Percentiles rank a stretch among this genome's conserved stretches.
Conservation (phyloP, 2,113 vertebrate genomes). For the Hyperoodon ampullatus region DNA sequence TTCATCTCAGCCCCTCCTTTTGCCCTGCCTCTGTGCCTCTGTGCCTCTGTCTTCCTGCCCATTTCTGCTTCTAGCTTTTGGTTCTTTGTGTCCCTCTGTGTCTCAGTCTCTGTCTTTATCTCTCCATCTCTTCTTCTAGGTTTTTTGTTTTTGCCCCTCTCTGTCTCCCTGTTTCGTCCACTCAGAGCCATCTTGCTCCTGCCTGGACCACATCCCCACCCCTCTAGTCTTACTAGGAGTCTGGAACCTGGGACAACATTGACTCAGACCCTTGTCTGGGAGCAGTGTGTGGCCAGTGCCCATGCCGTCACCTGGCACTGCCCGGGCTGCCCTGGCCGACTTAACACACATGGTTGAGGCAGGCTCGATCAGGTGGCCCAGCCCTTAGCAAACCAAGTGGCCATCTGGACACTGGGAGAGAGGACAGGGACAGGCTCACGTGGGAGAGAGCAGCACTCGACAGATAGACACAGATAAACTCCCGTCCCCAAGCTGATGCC, state of each 20-base stretch:
- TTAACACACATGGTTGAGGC: too few relatives aligned
- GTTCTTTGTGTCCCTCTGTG: background rate
- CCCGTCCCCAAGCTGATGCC: rapidly evolving
- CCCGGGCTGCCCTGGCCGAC: background rate
- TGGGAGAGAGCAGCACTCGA: background rate
- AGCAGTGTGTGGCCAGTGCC: rapidly evolving
- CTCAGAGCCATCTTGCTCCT: background rate
- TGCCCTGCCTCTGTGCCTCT: background rate
- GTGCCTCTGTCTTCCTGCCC: background rate
- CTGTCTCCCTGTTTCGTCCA: background rate
- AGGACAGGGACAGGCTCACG: background rate
- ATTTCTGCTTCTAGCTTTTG: background rate
- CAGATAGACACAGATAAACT: background rate
- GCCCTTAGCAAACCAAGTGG: background rate
- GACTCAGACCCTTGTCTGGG: background rate
- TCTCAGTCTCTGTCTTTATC: background rate
- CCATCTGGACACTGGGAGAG: background rate
- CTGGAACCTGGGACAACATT: background rate
- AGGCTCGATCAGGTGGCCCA: background rate
- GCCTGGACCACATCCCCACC: background rate
- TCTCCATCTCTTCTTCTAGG: background rate
- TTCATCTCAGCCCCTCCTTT: background rate
- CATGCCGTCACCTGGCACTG: background rate
- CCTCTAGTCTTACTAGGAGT: background rate
- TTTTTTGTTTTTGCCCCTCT: background rate